Percentiles rank a stretch among this genome's conserved stretches.
These are phyloP conservation scores for Macrobrachium nipponense DNA, from an alignment of 1,140 invertebrate species.

Conservation along the genomic window DNA sequence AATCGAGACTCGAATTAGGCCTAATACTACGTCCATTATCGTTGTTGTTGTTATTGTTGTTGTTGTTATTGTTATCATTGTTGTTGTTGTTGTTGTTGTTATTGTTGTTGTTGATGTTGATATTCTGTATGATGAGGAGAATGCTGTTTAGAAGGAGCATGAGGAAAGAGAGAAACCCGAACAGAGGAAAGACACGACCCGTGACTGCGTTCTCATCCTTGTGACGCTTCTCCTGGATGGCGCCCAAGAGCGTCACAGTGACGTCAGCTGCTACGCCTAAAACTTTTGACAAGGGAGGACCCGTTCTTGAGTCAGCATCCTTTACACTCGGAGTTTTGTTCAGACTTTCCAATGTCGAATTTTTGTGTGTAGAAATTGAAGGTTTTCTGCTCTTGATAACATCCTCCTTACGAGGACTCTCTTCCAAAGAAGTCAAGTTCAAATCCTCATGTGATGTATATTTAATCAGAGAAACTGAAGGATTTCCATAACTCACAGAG, in stretches of 20 bases:
- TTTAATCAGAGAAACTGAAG: too few relatives aligned
- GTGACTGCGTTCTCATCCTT: background rate
- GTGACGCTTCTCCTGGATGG: background rate
- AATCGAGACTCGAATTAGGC: too few relatives aligned
- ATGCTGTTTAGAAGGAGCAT: constrained; percentile 47
- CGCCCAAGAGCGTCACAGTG: background rate
- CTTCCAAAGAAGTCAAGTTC: too few relatives aligned
- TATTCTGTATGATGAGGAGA: constrained; percentile 39
- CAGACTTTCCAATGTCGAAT: too few relatives aligned
- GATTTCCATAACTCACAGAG: too few relatives aligned
- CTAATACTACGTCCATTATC: background rate
- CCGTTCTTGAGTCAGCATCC: too few relatives aligned
- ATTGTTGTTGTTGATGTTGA: constrained; percentile 47
- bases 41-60: constrained; percentile 38
- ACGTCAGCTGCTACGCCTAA: background rate
- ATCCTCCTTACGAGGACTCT: too few relatives aligned
- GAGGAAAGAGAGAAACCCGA: constrained; percentile 39
- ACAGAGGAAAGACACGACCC: constrained; percentile 15
- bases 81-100: constrained; percentile 38
- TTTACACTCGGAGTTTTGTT: too few relatives aligned
- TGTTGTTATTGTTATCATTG: constrained; percentile 33
- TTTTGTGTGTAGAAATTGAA: too few relatives aligned
- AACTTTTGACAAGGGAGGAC: too few relatives aligned
- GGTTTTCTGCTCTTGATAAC: too few relatives aligned
- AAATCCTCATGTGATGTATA: too few relatives aligned